A percentile compares a stretch with the other conserved stretches of the same genome.
These are phyloP conservation scores for Drosophila gunungcola DNA, from an alignment of 1,140 invertebrate species.

Conservation along the genomic window DNA sequence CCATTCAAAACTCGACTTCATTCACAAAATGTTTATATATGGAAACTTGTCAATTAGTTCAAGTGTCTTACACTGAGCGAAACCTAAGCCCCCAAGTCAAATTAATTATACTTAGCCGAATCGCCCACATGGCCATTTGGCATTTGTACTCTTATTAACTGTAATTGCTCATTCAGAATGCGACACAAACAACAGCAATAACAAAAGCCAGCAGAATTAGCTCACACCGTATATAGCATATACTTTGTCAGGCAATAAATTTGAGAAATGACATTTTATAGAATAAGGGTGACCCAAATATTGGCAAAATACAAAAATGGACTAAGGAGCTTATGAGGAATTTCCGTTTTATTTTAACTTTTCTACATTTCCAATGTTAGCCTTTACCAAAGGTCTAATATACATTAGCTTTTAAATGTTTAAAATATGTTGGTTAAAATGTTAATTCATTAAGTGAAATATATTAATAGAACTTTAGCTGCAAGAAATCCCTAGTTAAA, in stretches of 20 bases:
- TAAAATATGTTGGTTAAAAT: no score
- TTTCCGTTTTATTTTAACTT: no score
- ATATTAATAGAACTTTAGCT: no score
- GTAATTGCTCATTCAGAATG: constrained; percentile 69
- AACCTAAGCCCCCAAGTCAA: constrained; percentile 56
- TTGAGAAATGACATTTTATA: not conserved
- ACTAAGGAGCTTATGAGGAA: not conserved
- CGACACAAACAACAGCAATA: constrained; percentile 23
- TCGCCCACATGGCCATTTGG: constrained; percentile 46
- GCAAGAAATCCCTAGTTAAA: no score
- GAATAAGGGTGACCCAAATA: constrained; percentile 1
- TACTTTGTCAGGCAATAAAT: constrained; percentile 1
- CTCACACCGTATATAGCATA: constrained; percentile 17
- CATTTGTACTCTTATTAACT: constrained; percentile 65
- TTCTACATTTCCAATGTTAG: no score
- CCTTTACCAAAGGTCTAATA: no score
- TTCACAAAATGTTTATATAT: constrained; percentile 75
- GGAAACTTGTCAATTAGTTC: constrained; percentile 82
- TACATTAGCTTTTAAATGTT: no score
- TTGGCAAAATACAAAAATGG: not conserved
- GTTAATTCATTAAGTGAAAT: no score
- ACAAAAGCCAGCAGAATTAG: constrained; percentile 23
- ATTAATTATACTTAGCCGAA: constrained; percentile 74
- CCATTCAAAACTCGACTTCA: constrained; percentile 34
- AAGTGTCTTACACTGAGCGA: constrained; percentile 73